Base-by-base conservation (phyloP, 2,113 vertebrate species). In the Hydrolagus affinis region DNA sequence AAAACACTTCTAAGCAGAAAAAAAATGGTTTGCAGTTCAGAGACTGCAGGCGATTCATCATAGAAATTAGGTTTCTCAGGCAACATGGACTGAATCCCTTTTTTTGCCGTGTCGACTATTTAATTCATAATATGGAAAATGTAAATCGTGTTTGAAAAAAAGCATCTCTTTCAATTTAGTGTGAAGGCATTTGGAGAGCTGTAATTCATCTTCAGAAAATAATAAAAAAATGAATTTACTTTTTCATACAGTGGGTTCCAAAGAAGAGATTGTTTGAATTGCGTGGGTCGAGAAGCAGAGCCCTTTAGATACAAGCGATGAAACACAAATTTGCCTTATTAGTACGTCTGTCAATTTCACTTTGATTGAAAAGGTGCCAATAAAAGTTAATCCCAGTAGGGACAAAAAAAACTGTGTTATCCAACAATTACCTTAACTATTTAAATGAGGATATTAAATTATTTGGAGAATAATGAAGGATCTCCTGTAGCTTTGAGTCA, bases 141-240 rank as follows among this genome's bases (percentile, higher is more conserved):
- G 78, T 83, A 83, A 83, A 83, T 83, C 78, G 32, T 28, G 15
- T 83, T 83, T 83, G 62, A 83, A 83, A 83, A 44, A 83, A 83
- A 83, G 78, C 78, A 83, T 83, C 78, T 83, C 78, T 83, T 83
- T 83, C 78, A 83, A 83, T 83, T 83, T 83, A 83, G 78, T 68
- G 78, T 83, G 78, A 83, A 83, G 62, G 78, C 62, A 83, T 83
- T 66, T 68, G 78, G 78, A 83, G 21, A 68, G 78, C 78, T 83
- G 78, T 83, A 83, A 83, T 83, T 83, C 78, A 83, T 83, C 78
- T 83, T 83, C 78, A 83, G 78, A 68, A 83, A 83, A 83, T 83
- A 83, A 83, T 83, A 64, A 66, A 60, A 30, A 83, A 83, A 83
- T 83, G 78, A 83, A 83, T 83, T 83, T 64, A 83, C 78, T 83